phyloP scores from a whole-genome alignment of 2,888 invertebrate species.

The Periphyllus acericola region DNA sequence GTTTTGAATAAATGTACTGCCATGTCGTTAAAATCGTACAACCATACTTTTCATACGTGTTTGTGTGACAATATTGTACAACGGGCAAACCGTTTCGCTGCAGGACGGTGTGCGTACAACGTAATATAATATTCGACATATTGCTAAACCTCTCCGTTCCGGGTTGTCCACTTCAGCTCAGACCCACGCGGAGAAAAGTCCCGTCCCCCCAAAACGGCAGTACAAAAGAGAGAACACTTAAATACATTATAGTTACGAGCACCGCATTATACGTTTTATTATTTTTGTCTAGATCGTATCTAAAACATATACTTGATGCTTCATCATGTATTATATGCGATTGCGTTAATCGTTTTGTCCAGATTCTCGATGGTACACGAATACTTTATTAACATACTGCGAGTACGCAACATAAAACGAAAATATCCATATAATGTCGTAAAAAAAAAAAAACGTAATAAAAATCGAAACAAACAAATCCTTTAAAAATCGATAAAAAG shows the following conservation, averaged over 20 bases:
- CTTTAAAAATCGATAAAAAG: slow-evolving; percentile 36
- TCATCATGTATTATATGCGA: background rate
- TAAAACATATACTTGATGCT: background rate
- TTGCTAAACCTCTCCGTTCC: background rate
- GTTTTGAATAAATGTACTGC: too few relatives aligned
- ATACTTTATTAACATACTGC: slow-evolving; percentile 21
- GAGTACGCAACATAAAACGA: background rate
- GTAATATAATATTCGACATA: background rate
- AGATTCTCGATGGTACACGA: background rate
- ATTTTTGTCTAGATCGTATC: slow-evolving; percentile 13
- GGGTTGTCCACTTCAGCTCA: slow-evolving; percentile 30
- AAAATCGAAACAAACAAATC: slow-evolving; percentile 26
- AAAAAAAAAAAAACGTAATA: slow-evolving; percentile 3
- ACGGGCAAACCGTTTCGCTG: too few relatives aligned
- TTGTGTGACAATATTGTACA: too few relatives aligned
- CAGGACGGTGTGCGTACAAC: too few relatives aligned
- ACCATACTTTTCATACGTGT: too few relatives aligned
- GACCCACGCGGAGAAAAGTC: slow-evolving; percentile 1
- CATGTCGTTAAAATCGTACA: too few relatives aligned
- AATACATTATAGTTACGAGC: background rate
- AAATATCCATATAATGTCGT: background rate
- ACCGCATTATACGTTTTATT: background rate
- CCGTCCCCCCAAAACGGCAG: background rate
- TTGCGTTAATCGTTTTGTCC: slow-evolving; percentile 34
- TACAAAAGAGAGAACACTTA: slow-evolving; percentile 15